Evolutionary conservation across 2,797 vertebrate species (phyloP).

Genomic region (Anguilla anguilla): DNA sequence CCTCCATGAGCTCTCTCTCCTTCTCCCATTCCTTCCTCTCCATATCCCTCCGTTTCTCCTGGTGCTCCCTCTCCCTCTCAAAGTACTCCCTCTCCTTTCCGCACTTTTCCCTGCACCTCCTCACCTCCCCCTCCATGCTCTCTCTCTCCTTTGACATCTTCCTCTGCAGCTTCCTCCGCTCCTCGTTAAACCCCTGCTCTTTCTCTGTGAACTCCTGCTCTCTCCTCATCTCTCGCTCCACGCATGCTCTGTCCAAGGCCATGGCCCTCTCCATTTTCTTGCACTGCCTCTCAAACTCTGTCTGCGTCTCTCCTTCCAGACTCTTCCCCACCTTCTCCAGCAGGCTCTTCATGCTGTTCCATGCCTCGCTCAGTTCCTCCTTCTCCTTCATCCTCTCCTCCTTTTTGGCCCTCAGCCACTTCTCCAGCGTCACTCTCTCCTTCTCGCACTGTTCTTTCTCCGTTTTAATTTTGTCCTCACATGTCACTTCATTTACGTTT

Average conservation of each 20-base stretch:
- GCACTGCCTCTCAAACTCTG: background rate
- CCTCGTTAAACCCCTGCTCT: background rate
- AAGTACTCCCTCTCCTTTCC: background rate
- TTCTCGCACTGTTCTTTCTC: background rate
- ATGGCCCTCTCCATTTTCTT: background rate
- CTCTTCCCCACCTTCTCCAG: background rate
- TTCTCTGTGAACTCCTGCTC: background rate
- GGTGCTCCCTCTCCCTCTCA: constrained; percentile 5
- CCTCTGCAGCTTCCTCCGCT: background rate
- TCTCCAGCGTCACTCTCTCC: background rate
- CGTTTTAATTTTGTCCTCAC: background rate
- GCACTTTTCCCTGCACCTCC: background rate
- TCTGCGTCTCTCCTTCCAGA: background rate
- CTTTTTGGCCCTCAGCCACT: background rate
- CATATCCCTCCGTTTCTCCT: background rate
- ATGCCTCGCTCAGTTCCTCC: background rate
- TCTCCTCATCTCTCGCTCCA: background rate
- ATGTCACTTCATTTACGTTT: background rate
- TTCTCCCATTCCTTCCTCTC: background rate
- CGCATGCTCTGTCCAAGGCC: background rate
- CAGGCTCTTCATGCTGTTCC: background rate
- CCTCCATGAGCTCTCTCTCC: background rate
- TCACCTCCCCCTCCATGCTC: constrained; percentile 1
- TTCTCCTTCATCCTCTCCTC: background rate
- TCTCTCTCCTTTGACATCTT: background rate